phyloP scores from a whole-genome alignment of 92 coral and sea anemone genomes.

The Actinernus sp. region DNA sequence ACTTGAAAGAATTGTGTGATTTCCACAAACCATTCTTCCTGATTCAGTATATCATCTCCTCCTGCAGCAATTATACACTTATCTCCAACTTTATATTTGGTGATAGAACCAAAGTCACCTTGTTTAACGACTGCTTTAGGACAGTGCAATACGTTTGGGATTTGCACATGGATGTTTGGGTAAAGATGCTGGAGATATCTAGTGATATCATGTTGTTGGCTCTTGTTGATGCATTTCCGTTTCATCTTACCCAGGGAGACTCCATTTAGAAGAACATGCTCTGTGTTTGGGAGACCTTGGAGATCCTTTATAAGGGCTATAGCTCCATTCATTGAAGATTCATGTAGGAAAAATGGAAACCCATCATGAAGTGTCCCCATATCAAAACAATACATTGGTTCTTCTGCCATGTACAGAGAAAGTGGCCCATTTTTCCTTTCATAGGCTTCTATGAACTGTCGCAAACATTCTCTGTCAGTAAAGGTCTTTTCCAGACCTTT shows the following conservation, averaged over 20 bases:
- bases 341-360: conserved; percentile 30
- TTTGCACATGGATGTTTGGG: conserved; percentile 5
- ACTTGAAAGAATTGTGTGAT: conserved; percentile 15
- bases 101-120: conserved; percentile 28
- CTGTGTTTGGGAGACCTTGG: not conserved
- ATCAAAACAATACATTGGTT: conserved; percentile 9
- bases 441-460: too few species aligned
- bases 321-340: conserved; percentile 44
- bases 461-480: conserved; percentile 56
- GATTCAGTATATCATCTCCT: too few species aligned
- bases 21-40: too few species aligned
- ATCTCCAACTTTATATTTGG: conserved; percentile 13
- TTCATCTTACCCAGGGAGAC: too few species aligned
- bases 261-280: conserved; percentile 48
- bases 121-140: conserved; percentile 9
- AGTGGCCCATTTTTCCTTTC: too few species aligned
- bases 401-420: conserved; percentile 29
- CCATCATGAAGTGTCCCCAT: conserved; percentile 6
- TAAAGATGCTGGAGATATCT: too few species aligned
- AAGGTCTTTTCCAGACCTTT: conserved; percentile 64
- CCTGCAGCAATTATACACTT: conserved; percentile 23
- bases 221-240: too few species aligned
- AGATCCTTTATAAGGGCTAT: conserved; percentile 17
- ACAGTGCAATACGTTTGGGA: conserved; percentile 14
- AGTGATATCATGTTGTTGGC: too few species aligned